Percentiles rank a stretch among this genome's conserved stretches.
These are phyloP conservation scores for Sweltsa coloradensis DNA, from an alignment of 1,140 invertebrate species.

Conservation along the genomic window DNA sequence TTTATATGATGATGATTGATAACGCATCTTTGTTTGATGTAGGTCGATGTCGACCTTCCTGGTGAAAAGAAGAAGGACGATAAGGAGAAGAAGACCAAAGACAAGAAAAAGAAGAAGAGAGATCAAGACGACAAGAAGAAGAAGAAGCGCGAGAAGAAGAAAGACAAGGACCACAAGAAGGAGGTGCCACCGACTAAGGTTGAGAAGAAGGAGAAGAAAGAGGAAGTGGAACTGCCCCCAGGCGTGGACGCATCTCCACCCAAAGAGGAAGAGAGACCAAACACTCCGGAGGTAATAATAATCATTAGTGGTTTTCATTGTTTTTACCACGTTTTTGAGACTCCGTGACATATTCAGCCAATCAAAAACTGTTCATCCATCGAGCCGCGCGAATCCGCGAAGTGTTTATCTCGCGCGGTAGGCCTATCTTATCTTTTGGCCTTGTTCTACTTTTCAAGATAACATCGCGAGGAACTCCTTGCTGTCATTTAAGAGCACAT, in stretches of 20 bases:
- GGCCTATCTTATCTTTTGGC: no score
- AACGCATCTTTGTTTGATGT: no score
- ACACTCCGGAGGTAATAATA: neutral
- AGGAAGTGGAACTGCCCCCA: neutral
- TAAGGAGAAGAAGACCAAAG: constrained; percentile 7
- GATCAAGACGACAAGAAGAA: constrained; percentile 5
- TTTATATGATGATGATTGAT: no score
- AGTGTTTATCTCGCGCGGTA: no score
- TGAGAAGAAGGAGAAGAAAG: constrained; percentile 2
- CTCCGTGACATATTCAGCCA: no score
- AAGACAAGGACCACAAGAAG: neutral
- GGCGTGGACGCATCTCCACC: neutral
- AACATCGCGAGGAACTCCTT: no score
- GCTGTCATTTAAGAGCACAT: no score
- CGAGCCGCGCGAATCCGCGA: no score
- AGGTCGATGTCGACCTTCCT: no score
- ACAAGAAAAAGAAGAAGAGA: constrained; percentile 8
- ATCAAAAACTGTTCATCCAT: no score
- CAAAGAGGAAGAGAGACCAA: neutral
- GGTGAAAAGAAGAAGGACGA: constrained; percentile 1
- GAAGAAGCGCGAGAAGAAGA: constrained; percentile 6
- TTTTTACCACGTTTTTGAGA: no score
- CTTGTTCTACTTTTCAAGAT: no score
- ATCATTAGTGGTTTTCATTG: neutral
- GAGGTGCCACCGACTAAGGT: neutral